phyloP scores from a whole-genome alignment of 2,888 invertebrate species.

The Drepana falcataria region DNA sequence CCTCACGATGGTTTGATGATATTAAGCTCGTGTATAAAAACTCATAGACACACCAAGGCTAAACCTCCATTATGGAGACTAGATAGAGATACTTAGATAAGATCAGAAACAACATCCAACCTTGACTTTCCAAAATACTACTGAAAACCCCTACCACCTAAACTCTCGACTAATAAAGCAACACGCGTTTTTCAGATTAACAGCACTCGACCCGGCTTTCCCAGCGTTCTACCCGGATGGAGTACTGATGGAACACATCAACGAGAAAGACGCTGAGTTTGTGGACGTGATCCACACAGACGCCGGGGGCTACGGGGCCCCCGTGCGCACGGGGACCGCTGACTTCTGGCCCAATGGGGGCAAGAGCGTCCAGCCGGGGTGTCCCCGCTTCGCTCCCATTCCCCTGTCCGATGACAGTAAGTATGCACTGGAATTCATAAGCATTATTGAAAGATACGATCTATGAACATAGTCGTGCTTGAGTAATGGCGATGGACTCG shows the following conservation, averaged over 20 bases:
- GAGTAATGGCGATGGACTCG: no score
- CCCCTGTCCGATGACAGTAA: conserved; percentile 73
- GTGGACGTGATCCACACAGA: conserved; percentile 85
- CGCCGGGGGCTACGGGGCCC: conserved; percentile 80
- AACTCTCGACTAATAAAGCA: not conserved
- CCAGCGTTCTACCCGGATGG: conserved; percentile 78
- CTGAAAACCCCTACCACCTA: no score
- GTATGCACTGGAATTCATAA: conserved; percentile 16
- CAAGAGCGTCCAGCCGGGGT: conserved; percentile 79
- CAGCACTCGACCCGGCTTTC: conserved; percentile 80
- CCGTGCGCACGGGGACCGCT: conserved; percentile 75
- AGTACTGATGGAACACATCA: conserved; percentile 70
- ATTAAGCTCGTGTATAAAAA: no score
- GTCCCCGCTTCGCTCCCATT: conserved; percentile 71
- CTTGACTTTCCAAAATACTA: no score
- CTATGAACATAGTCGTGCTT: no score
- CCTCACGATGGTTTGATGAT: no score
- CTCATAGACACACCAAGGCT: no score
- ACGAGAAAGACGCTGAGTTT: conserved; percentile 75
- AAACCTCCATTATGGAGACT: no score
- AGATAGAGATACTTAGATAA: no score
- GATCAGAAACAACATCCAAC: no score
- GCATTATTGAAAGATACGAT: no score
- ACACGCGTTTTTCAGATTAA: conserved; percentile 57
- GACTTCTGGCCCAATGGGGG: conserved; percentile 83